Evolutionary conservation across 2,888 invertebrate genomes (phyloP).

Genomic region (Machimus atricapillus): DNA sequence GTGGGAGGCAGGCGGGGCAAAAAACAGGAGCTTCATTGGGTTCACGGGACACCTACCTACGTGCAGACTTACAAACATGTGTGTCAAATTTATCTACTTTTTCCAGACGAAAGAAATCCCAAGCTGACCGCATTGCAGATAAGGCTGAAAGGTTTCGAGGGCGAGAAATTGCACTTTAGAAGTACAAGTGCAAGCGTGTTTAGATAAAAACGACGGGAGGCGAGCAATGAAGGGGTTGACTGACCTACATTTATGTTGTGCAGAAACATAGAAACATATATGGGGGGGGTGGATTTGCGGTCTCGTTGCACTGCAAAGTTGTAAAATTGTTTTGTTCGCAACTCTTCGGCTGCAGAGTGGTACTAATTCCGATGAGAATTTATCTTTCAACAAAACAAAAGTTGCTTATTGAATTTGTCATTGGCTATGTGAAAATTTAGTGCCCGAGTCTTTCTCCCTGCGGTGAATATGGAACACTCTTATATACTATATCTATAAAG

Average conservation of each 20-base stretch:
- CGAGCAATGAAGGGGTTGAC: not conserved
- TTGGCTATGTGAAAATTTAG: not conserved
- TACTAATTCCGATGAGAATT: not conserved
- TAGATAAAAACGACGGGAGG: not conserved
- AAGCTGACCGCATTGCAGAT: slow-evolving; percentile 25
- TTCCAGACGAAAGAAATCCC: slow-evolving; percentile 4
- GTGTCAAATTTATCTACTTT: slow-evolving; percentile 2
- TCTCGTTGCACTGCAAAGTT: not conserved
- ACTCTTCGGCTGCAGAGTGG: not conserved
- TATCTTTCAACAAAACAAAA: not conserved
- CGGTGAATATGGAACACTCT: not conserved
- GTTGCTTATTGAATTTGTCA: not conserved
- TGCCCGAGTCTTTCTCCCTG: not conserved
- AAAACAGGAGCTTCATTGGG: not conserved
- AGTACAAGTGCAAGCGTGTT: not conserved
- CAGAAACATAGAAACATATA: not conserved
- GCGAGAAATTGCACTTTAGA: slow-evolving; percentile 15
- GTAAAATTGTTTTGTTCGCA: not conserved
- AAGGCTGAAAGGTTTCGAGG: not conserved
- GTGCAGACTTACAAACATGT: not conserved
- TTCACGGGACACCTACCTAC: not conserved
- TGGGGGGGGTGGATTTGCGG: not conserved
- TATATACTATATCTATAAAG: not conserved
- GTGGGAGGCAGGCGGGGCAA: not conserved
- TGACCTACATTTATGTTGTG: not conserved